Evolutionary conservation across 1,140 invertebrate genomes (phyloP).

Genomic region (Mycetomoellerius zeteki): DNA sequence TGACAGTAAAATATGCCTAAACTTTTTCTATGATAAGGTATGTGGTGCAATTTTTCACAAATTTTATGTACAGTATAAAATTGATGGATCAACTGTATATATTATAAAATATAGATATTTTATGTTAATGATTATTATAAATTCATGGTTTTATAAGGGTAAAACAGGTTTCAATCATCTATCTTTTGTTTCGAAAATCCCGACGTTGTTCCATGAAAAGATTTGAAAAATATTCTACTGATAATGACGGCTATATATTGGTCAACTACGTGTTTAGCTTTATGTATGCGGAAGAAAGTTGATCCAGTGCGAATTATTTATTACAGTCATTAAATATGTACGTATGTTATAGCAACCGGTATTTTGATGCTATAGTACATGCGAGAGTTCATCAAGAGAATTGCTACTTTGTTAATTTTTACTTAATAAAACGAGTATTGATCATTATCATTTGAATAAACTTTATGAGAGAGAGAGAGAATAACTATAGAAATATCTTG

Average conservation of each 20-base stretch:
- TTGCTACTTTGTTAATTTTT: constrained; percentile 15
- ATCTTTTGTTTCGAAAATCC: constrained; percentile 2
- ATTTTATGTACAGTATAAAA: background rate
- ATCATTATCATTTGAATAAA: constrained; percentile 39
- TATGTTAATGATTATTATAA: background rate
- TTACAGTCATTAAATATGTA: constrained; percentile 14
- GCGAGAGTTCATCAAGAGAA: constrained; percentile 66
- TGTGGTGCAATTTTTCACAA: background rate
- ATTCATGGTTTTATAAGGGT: constrained; percentile 2
- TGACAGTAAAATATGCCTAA: background rate
- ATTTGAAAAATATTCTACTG: constrained; percentile 52
- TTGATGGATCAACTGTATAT: background rate
- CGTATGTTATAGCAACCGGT: constrained; percentile 38
- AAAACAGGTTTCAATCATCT: constrained; percentile 10
- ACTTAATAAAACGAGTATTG: constrained; percentile 5
- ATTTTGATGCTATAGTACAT: constrained; percentile 62
- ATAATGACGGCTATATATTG: constrained; percentile 49
- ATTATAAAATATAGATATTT: background rate
- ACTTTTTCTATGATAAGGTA: background rate
- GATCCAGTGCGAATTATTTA: constrained; percentile 58
- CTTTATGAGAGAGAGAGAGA: too few relatives aligned
- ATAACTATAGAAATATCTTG: background rate
- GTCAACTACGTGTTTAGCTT: background rate
- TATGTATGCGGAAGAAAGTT: constrained; percentile 23
- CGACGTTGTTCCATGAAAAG: constrained; percentile 2